These are phyloP conservation scores for Synergus itoensis DNA, from an alignment of 2,888 invertebrate genomes.

Conservation along the genomic window DNA sequence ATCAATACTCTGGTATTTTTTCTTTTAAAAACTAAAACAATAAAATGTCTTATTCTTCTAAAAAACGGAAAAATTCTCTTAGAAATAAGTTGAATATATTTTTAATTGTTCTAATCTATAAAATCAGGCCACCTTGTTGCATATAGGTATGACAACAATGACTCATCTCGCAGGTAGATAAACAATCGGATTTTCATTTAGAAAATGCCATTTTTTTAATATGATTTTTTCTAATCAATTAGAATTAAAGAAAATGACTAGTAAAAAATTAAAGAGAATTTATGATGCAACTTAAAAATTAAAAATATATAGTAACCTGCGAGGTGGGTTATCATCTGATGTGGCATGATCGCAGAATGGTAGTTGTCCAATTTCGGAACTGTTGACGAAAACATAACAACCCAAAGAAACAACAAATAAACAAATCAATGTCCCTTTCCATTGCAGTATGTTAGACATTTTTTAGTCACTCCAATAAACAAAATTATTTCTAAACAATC, in stretches of 20 bases:
- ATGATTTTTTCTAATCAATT: background rate
- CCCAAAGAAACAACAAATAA: conserved; percentile 37
- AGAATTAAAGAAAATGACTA: background rate
- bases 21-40: background rate
- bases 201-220: background rate
- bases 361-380: conserved; percentile 53
- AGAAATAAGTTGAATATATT: background rate
- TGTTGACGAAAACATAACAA: conserved; percentile 48
- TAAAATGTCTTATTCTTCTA: background rate
- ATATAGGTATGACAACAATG: background rate
- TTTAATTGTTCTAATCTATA: background rate
- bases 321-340: conserved; percentile 45
- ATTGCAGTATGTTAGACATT: conserved; percentile 50
- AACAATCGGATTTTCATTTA: background rate
- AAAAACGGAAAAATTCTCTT: background rate
- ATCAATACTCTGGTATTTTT: background rate
- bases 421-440: conserved; percentile 49
- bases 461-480: conserved; percentile 43
- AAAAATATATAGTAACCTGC: conserved; percentile 5
- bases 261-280: background rate
- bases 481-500: background rate
- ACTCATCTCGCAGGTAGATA: background rate
- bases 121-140: background rate
- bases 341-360: conserved; percentile 58
- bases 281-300: background rate